A percentile compares a stretch with the other conserved stretches of the same genome.
These are phyloP conservation scores for Calameuta pallipes DNA, from an alignment of 2,888 invertebrate genomes.

Conservation along the genomic window DNA sequence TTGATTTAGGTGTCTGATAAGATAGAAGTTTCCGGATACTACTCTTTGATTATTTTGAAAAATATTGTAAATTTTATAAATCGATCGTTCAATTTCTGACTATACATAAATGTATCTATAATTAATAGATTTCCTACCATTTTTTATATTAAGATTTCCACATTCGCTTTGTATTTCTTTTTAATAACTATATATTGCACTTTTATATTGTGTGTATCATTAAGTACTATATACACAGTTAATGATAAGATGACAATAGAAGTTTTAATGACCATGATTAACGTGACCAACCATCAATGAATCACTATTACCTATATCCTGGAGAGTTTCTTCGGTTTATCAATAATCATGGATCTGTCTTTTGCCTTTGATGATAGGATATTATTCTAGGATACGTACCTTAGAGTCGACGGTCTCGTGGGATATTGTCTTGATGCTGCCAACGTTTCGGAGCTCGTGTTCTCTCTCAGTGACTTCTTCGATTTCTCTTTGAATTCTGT, in stretches of 20 bases:
- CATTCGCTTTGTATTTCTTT: too few relatives aligned
- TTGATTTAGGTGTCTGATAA: background rate
- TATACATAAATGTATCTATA: background rate
- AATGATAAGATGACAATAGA: background rate
- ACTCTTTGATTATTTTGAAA: background rate
- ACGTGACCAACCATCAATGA: background rate
- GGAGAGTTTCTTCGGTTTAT: background rate
- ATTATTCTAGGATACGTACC: slow-evolving; percentile 37
- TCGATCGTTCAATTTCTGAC: too few relatives aligned
- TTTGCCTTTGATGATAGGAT: background rate
- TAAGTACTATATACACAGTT: background rate
- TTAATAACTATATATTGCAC: background rate
- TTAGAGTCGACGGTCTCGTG: slow-evolving; percentile 69
- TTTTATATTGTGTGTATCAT: background rate
- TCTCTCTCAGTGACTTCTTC: slow-evolving; percentile 87
- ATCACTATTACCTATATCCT: background rate
- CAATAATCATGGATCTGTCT: too few relatives aligned
- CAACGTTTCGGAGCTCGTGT: slow-evolving; percentile 79
- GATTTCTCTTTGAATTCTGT: slow-evolving; percentile 89
- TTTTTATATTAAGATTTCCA: too few relatives aligned
- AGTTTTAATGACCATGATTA: background rate
- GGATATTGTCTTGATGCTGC: slow-evolving; percentile 70
- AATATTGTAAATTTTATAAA: background rate
- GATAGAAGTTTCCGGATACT: background rate
- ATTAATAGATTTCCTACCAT: too few relatives aligned